Conservation (phyloP, 2,888 invertebrate species). For the Helleia helle region DNA sequence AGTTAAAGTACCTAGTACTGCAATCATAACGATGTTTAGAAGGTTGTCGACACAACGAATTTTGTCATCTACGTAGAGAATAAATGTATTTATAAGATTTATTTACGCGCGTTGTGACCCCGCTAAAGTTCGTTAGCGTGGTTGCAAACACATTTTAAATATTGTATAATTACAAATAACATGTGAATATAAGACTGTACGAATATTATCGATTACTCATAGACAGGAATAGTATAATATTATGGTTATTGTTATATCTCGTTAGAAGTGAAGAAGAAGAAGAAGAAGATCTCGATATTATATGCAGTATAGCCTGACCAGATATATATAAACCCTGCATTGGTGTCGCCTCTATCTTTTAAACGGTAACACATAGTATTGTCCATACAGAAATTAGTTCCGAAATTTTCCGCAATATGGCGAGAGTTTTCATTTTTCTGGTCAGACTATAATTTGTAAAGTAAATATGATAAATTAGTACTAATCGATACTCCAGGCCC, state of each 20-base stretch:
- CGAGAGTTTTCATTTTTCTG: too few relatives aligned
- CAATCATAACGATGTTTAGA: slow-evolving; percentile 25
- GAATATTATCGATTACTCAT: slow-evolving; percentile 29
- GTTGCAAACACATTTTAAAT: slow-evolving; percentile 13
- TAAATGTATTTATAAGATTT: slow-evolving; percentile 9
- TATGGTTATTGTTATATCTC: slow-evolving; percentile 24
- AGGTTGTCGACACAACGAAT: slow-evolving; percentile 27
- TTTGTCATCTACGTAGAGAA: slow-evolving; percentile 12
- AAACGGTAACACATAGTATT: too few relatives aligned
- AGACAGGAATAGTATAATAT: slow-evolving; percentile 16
- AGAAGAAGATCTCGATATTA: slow-evolving; percentile 64
- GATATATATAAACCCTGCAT: too few relatives aligned
- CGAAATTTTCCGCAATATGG: too few relatives aligned
- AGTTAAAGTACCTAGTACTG: slow-evolving; percentile 28
- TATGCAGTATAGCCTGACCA: too few relatives aligned
- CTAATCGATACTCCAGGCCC: slow-evolving; percentile 2
- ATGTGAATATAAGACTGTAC: slow-evolving; percentile 56
- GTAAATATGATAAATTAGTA: neutral
- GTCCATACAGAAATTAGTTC: too few relatives aligned
- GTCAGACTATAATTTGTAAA: slow-evolving; percentile 25
- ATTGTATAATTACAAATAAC: slow-evolving; percentile 31
- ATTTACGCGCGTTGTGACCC: neutral
- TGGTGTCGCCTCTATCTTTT: too few relatives aligned
- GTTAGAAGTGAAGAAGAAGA: slow-evolving; percentile 55
- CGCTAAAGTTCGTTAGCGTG: neutral